phyloP scores from a whole-genome alignment of 2,888 invertebrate genomes.

The Hydrotaea diabolus region DNA sequence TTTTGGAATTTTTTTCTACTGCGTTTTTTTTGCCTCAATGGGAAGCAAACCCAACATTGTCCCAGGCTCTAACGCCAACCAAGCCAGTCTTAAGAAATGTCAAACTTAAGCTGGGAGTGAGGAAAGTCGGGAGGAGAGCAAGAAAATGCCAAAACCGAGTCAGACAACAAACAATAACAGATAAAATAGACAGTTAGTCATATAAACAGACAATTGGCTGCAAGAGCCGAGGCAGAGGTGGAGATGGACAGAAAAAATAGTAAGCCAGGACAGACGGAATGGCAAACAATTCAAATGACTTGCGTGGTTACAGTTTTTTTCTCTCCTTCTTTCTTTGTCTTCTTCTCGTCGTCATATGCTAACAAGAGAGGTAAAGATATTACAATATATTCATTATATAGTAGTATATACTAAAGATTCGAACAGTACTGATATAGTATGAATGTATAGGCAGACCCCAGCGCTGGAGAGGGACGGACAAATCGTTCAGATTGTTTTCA shows the following conservation, averaged over 20 bases:
- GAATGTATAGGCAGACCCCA: too few relatives aligned
- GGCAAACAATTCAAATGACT: constrained; percentile 18
- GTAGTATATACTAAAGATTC: background rate
- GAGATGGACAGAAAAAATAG: too few relatives aligned
- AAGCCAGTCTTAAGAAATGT: too few relatives aligned
- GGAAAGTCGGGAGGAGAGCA: background rate
- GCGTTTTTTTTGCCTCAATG: constrained; percentile 9
- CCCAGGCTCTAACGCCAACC: background rate
- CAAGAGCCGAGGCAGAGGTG: constrained; percentile 8
- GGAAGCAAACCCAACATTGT: background rate
- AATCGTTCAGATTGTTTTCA: background rate
- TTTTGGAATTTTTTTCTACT: background rate
- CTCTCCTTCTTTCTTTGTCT: background rate
- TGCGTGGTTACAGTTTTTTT: background rate
- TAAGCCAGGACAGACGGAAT: background rate
- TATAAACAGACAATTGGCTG: constrained; percentile 46
- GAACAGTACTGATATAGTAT: background rate
- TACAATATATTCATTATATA: constrained; percentile 1
- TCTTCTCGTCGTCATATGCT: background rate
- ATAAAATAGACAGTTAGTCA: constrained; percentile 54
- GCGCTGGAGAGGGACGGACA: too few relatives aligned
- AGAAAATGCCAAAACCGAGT: background rate
- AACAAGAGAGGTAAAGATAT: background rate
- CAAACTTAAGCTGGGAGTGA: too few relatives aligned
- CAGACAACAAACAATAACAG: constrained; percentile 44